Percentiles rank a stretch among this genome's conserved stretches.
phyloP scores from a whole-genome alignment of 1,140 invertebrate species.

The Brachionus rubens region DNA sequence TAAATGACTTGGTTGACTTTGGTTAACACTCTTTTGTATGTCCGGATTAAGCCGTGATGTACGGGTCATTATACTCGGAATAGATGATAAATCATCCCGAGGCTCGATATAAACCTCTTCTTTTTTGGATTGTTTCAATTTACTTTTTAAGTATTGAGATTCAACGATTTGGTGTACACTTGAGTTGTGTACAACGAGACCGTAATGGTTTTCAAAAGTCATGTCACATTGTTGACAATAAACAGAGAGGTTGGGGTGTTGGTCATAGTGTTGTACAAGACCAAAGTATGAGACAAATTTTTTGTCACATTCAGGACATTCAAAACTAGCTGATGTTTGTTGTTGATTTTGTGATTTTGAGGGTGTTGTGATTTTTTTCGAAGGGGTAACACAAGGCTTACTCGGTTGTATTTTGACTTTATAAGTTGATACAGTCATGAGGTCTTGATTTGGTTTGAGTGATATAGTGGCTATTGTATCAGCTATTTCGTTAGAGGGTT shows the following conservation, averaged over 20 bases:
- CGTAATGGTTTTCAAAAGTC: slow-evolving; percentile 16
- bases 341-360: neutral
- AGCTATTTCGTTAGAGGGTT: neutral
- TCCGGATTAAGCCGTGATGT: neutral
- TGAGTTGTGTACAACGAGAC: slow-evolving; percentile 2
- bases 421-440: neutral
- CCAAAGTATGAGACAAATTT: slow-evolving; percentile 42
- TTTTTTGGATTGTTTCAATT: slow-evolving; percentile 14
- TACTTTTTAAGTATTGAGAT: slow-evolving; percentile 14
- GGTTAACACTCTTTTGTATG: neutral
- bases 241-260: slow-evolving; percentile 22
- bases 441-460: slow-evolving; percentile 6
- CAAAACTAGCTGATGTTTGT: neutral
- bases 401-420: slow-evolving; percentile 43
- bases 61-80: slow-evolving; percentile 39
- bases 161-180: slow-evolving; percentile 21
- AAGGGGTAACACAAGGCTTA: neutral
- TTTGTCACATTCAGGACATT: slow-evolving; percentile 41
- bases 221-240: slow-evolving; percentile 29
- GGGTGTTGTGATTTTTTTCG: neutral
- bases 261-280: slow-evolving; percentile 33
- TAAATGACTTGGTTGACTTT: neutral
- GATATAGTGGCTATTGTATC: slow-evolving; percentile 4
- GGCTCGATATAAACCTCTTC: neutral
- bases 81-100: neutral